These are phyloP conservation scores for Bellardia bayeri DNA, from an alignment of 2,888 invertebrate genomes.

Conservation along the genomic window DNA sequence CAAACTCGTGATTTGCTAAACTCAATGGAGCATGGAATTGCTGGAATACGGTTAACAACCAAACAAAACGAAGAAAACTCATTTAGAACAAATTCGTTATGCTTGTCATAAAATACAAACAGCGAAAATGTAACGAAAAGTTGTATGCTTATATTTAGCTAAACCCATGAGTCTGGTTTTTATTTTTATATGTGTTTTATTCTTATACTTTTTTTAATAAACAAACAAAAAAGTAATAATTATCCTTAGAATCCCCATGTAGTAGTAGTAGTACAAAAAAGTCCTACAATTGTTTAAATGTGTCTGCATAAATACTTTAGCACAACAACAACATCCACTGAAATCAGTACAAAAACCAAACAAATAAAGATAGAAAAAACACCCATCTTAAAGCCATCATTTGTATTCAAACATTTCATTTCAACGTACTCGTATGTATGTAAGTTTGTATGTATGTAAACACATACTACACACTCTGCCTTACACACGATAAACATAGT, in stretches of 20 bases:
- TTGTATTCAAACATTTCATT: conserved; percentile 24
- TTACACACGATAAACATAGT: conserved; percentile 13
- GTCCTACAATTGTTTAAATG: conserved; percentile 71
- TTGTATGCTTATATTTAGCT: not conserved
- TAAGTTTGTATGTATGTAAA: not conserved
- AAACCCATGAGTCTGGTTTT: not conserved
- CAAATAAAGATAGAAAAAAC: conserved; percentile 9
- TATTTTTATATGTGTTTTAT: not conserved
- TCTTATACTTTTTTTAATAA: conserved; percentile 21
- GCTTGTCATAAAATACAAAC: conserved; percentile 4
- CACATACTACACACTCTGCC: not conserved
- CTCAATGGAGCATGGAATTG: conserved; percentile 1
- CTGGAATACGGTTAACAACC: not conserved
- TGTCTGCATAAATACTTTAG: conserved; percentile 75
- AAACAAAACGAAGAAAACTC: not conserved
- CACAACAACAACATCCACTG: conserved; percentile 30
- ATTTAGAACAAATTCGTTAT: conserved; percentile 10
- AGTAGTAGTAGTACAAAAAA: conserved; percentile 1
- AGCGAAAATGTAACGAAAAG: not conserved
- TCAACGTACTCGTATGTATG: not conserved
- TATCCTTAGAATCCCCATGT: conserved; percentile 61
- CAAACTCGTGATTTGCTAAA: not conserved
- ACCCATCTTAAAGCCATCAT: conserved; percentile 16
- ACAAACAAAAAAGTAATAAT: conserved; percentile 65
- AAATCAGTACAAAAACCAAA: conserved; percentile 19